Conservation (phyloP, 1,140 invertebrate genomes). For the Scaptodrosophila lebanonensis region DNA sequence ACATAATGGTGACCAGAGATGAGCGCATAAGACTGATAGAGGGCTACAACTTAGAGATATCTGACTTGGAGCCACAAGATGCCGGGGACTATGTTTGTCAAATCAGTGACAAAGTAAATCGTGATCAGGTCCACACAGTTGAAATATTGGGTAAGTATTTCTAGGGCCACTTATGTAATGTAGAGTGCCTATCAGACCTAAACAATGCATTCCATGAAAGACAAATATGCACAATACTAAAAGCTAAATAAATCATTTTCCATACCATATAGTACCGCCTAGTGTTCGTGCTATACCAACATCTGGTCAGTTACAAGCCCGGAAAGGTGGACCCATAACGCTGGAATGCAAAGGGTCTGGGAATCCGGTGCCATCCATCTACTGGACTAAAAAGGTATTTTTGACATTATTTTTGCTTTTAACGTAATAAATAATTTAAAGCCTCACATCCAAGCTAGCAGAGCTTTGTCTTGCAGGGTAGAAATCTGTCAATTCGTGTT, state of each 20-base stretch:
- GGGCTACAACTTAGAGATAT: conserved; percentile 84
- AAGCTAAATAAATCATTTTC: conserved; percentile 22
- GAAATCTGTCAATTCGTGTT: too few species aligned
- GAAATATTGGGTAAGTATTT: conserved; percentile 76
- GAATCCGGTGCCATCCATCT: conserved; percentile 83
- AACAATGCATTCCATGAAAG: too few species aligned
- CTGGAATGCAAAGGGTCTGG: conserved; percentile 83
- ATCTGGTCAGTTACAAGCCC: conserved; percentile 80
- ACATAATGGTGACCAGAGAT: conserved; percentile 84
- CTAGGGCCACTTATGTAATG: too few species aligned
- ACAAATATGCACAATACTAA: conserved; percentile 41
- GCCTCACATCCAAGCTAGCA: background rate
- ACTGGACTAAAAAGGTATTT: conserved; percentile 84
- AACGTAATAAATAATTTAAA: background rate
- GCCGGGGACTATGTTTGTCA: conserved; percentile 82
- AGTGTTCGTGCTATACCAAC: conserved; percentile 80
- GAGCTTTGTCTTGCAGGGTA: conserved; percentile 10
- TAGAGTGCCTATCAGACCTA: background rate
- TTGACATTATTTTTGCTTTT: conserved; percentile 43
- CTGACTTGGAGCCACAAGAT: conserved; percentile 79
- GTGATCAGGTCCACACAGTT: conserved; percentile 79
- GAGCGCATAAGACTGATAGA: conserved; percentile 82
- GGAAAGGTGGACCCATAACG: conserved; percentile 82
- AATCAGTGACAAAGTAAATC: conserved; percentile 82
- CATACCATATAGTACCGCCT: conserved; percentile 78